Evolutionary conservation across 2,888 invertebrate genomes (phyloP).

Genomic region (Agrilus biguttatus): DNA sequence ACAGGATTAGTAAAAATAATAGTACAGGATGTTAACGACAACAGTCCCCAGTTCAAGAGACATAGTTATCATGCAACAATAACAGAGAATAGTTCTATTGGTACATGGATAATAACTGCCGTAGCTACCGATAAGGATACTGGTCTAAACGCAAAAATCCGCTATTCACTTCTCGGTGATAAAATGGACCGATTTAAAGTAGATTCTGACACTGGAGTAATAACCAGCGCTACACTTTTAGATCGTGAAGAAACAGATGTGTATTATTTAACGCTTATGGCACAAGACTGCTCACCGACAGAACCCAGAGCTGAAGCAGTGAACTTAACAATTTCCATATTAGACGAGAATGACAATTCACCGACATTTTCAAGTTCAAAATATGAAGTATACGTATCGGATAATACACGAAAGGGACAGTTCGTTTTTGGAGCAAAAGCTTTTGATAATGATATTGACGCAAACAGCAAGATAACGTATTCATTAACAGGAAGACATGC

Average conservation of each 20-base stretch:
- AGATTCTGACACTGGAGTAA: slow-evolving; percentile 62
- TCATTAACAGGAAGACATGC: slow-evolving; percentile 63
- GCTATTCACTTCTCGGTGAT: slow-evolving; percentile 73
- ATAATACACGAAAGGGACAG: slow-evolving; percentile 62
- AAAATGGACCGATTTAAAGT: slow-evolving; percentile 69
- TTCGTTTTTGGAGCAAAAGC: slow-evolving; percentile 88
- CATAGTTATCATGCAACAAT: slow-evolving; percentile 67
- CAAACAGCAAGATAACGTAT: slow-evolving; percentile 70
- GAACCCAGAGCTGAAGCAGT: slow-evolving; percentile 72
- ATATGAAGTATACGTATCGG: slow-evolving; percentile 71
- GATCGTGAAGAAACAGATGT: slow-evolving; percentile 67
- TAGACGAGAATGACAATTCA: slow-evolving; percentile 76
- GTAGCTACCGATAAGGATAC: slow-evolving; percentile 69
- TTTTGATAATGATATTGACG: slow-evolving; percentile 65
- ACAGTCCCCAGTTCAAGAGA: slow-evolving; percentile 74
- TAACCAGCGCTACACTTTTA: slow-evolving; percentile 55
- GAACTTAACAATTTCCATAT: slow-evolving; percentile 63
- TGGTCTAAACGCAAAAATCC: slow-evolving; percentile 74
- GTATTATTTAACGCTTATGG: slow-evolving; percentile 73
- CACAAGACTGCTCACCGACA: slow-evolving; percentile 77
- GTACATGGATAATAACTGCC: slow-evolving; percentile 64
- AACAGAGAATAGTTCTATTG: slow-evolving; percentile 67
- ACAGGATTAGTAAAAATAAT: slow-evolving; percentile 80
- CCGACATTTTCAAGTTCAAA: slow-evolving; percentile 60
- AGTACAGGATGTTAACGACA: slow-evolving; percentile 90